These are phyloP conservation scores for Drosophila kambysellisi DNA, from an alignment of 2,888 invertebrate species.

Conservation along the genomic window DNA sequence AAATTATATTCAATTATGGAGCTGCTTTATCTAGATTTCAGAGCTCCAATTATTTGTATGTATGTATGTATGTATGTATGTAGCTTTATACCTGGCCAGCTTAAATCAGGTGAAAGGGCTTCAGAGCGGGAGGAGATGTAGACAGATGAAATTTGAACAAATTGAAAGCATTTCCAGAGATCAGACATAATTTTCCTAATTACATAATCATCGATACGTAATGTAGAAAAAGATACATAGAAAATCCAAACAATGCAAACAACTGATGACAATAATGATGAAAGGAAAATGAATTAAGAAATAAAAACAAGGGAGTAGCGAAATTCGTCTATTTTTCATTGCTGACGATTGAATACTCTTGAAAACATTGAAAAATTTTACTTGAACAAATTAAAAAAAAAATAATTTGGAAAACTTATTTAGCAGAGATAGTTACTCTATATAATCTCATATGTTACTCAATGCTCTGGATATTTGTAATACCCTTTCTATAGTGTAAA, in stretches of 20 bases:
- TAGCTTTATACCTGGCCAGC: neutral
- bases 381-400: neutral
- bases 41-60: constrained; percentile 66
- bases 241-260: constrained; percentile 20
- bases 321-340: neutral
- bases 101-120: neutral
- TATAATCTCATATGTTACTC: neutral
- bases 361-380: neutral
- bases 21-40: constrained; percentile 74
- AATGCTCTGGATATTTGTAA: neutral
- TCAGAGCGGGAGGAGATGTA: neutral
- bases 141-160: constrained; percentile 32
- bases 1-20: constrained; percentile 78
- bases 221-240: constrained; percentile 29
- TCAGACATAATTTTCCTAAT: constrained; percentile 58
- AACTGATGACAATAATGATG: constrained; percentile 43
- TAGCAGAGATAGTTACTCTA: neutral
- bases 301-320: neutral
- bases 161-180: constrained; percentile 44
- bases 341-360: neutral
- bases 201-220: constrained; percentile 69
- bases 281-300: constrained; percentile 4
- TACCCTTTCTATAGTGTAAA: constrained; percentile 30
- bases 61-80: neutral
- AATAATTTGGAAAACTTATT: neutral